Conservation (phyloP, 2,113 vertebrate genomes). For the Hypomesus transpacificus region DNA sequence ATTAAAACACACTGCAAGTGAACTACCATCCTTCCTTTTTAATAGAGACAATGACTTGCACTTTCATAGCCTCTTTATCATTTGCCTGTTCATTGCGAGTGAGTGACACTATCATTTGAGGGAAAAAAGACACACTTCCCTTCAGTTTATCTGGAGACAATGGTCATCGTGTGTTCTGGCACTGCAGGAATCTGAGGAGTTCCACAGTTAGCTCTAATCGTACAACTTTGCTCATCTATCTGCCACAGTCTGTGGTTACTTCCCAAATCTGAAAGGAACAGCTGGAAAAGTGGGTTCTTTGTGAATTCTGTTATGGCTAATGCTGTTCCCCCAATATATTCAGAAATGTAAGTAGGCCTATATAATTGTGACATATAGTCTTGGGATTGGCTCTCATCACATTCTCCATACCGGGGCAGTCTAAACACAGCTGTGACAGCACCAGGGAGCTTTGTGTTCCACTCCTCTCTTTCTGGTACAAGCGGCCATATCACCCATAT, state of each 20-base stretch:
- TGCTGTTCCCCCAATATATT: no score
- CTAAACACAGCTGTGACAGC: no score
- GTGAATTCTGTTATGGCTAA: no score
- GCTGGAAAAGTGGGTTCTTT: not conserved
- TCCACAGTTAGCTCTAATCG: not conserved
- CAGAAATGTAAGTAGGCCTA: no score
- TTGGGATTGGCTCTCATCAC: no score
- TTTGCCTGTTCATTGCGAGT: conserved; percentile 18
- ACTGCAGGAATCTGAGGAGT: conserved; percentile 5
- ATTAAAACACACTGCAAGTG: conserved; percentile 20
- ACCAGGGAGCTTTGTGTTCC: no score
- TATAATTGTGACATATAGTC: no score
- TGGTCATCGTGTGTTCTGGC: conserved; percentile 9
- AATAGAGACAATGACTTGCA: conserved; percentile 14
- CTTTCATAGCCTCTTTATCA: conserved; percentile 3
- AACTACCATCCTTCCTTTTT: not conserved
- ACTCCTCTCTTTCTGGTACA: not conserved
- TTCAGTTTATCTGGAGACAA: conserved; percentile 31
- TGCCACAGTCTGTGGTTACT: not conserved
- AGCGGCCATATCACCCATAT: not conserved
- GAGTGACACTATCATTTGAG: conserved; percentile 6
- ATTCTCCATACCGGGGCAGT: no score
- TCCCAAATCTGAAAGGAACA: not conserved
- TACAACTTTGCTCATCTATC: not conserved
- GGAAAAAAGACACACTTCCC: conserved; percentile 51